Conservation (phyloP, 2,888 invertebrate genomes). For the Matsumyia berberina region DNA sequence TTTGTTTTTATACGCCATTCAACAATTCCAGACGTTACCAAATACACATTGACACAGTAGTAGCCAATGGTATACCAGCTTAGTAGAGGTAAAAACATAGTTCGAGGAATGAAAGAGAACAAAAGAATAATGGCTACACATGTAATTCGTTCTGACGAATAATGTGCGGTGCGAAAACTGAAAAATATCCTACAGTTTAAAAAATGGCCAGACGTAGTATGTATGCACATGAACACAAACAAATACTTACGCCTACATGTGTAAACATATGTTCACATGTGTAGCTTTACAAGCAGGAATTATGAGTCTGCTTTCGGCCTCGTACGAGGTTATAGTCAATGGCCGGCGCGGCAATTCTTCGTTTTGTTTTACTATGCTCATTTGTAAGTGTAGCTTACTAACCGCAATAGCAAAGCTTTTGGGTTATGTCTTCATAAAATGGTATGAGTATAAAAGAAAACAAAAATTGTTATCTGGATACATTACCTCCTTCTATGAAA, state of each 20-base stretch:
- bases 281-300: background rate
- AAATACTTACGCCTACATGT: background rate
- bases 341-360: slow-evolving; percentile 3
- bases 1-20: background rate
- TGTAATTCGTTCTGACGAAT: slow-evolving; percentile 35
- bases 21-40: background rate
- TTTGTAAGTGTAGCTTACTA: background rate
- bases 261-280: background rate
- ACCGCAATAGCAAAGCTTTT: background rate
- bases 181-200: background rate
- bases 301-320: slow-evolving; percentile 9
- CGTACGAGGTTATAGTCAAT: slow-evolving; percentile 20
- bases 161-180: slow-evolving; percentile 7
- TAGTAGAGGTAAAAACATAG: slow-evolving; percentile 10
- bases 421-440: background rate
- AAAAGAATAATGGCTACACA: slow-evolving; percentile 28
- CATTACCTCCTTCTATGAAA: background rate
- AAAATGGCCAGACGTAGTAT: background rate
- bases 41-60: slow-evolving; percentile 11
- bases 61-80: slow-evolving; percentile 17
- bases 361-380: background rate
- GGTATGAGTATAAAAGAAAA: background rate
- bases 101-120: slow-evolving; percentile 15
- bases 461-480: background rate
- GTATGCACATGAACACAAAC: too few species aligned